These are phyloP conservation scores for Philopedon plagiatum DNA, from an alignment of 2,888 invertebrate species.

Conservation along the genomic window DNA sequence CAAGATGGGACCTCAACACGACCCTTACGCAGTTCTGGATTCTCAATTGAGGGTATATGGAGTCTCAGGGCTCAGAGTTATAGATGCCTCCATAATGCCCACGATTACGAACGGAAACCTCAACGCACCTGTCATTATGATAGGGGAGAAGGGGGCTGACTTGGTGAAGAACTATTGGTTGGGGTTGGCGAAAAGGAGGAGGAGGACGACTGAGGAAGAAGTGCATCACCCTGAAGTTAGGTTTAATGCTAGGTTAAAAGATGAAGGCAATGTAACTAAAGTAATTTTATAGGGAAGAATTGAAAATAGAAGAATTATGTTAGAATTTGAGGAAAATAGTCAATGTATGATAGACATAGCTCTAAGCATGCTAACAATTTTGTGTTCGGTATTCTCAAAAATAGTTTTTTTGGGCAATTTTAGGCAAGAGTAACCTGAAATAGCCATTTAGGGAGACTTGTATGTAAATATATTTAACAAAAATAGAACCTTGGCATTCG, in stretches of 20 bases:
- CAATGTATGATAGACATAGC: too few relatives aligned
- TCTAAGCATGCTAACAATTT: too few relatives aligned
- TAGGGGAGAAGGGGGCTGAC: constrained; percentile 89
- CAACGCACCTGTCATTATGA: constrained; percentile 90
- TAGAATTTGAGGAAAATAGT: too few relatives aligned
- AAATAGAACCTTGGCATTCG: too few relatives aligned
- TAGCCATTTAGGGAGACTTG: too few relatives aligned
- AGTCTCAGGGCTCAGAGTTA: constrained; percentile 80
- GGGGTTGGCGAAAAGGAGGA: constrained; percentile 48
- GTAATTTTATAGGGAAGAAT: constrained; percentile 39
- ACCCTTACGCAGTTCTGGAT: constrained; percentile 88
- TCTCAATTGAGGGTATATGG: constrained; percentile 79
- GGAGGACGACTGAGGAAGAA: constrained; percentile 49
- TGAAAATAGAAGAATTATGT: too few relatives aligned
- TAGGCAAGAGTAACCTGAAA: too few relatives aligned
- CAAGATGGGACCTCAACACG: constrained; percentile 86
- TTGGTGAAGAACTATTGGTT: constrained; percentile 75
- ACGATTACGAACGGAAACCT: constrained; percentile 89
- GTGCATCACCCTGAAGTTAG: constrained; percentile 40
- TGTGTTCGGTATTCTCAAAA: too few relatives aligned
- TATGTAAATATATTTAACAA: too few relatives aligned
- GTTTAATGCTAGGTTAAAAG: constrained; percentile 55
- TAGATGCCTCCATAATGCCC: constrained; percentile 92
- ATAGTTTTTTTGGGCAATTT: too few relatives aligned
- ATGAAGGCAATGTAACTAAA: constrained; percentile 37